Percentiles rank a stretch among this genome's conserved stretches.
phyloP scores from a whole-genome alignment of 2,888 invertebrate genomes.

The Watsonalla binaria region DNA sequence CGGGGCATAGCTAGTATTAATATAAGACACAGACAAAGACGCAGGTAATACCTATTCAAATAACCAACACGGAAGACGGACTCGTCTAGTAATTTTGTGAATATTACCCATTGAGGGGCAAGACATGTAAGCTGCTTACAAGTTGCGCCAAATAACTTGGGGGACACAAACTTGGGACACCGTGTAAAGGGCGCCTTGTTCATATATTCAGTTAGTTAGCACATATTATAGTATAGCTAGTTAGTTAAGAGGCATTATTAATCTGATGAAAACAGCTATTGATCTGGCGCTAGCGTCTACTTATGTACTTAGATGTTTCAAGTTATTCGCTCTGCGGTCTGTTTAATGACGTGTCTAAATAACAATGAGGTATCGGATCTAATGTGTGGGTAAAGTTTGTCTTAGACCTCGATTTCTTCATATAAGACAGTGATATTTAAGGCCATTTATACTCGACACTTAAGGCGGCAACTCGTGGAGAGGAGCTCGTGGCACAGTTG shows the following conservation, averaged over 20 bases:
- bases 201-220: background rate
- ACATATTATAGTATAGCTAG: slow-evolving; percentile 10
- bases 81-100: slow-evolving; percentile 63
- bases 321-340: slow-evolving; percentile 1
- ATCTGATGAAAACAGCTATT: slow-evolving; percentile 54
- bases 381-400: slow-evolving; percentile 1
- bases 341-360: background rate
- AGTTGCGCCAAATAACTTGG: slow-evolving; percentile 60
- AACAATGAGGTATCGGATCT: background rate
- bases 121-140: slow-evolving; percentile 68
- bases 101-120: slow-evolving; percentile 54
- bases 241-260: slow-evolving; percentile 51
- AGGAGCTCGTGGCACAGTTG: too few species aligned
- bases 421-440: too few species aligned
- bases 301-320: background rate
- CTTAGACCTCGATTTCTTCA: background rate
- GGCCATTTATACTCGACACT: too few species aligned
- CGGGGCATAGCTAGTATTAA: too few species aligned
- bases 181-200: background rate
- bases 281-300: slow-evolving; percentile 30
- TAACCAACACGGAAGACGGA: slow-evolving; percentile 57
- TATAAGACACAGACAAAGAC: slow-evolving; percentile 62
- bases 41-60: slow-evolving; percentile 68
- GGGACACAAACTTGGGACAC: slow-evolving; percentile 22
- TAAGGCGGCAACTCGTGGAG: too few species aligned